Evolutionary conservation across 2,113 vertebrate species (phyloP).

Genomic region (Gulo gulo): DNA sequence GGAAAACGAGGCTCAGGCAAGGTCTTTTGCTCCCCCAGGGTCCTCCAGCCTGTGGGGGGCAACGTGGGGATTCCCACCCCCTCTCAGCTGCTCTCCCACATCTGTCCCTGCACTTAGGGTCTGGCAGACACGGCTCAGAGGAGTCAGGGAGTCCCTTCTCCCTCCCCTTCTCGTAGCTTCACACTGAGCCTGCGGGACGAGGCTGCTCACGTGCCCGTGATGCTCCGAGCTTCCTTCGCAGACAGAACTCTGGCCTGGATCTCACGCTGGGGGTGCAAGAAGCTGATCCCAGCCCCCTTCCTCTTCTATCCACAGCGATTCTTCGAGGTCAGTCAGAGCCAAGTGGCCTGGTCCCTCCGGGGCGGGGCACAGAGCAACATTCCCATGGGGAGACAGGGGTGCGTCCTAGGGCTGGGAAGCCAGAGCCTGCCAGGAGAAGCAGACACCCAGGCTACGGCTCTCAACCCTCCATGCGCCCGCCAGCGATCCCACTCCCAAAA

Average conservation of each 20-base stretch:
- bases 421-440: background rate
- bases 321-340: conserved; percentile 74
- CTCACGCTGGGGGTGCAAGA: conserved; percentile 57
- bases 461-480: background rate
- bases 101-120: background rate
- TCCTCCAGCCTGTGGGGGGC: background rate
- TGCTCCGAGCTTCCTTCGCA: conserved; percentile 65
- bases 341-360: background rate
- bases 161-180: conserved; percentile 18
- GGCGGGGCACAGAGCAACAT: accelerated
- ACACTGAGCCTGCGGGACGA: conserved; percentile 49
- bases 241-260: conserved; percentile 71
- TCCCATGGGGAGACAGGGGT: background rate
- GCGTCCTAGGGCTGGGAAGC: accelerated
- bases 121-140: background rate
- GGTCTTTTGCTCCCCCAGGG: background rate
- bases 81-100: too few species aligned
- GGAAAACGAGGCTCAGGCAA: background rate
- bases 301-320: conserved; percentile 74
- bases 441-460: accelerated
- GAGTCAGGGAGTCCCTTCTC: background rate
- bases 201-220: background rate
- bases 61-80: background rate
- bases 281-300: conserved; percentile 68
- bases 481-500: background rate